These are phyloP conservation scores for Pristis pectinata DNA, from an alignment of 2,797 vertebrate species.

Conservation along the genomic window DNA sequence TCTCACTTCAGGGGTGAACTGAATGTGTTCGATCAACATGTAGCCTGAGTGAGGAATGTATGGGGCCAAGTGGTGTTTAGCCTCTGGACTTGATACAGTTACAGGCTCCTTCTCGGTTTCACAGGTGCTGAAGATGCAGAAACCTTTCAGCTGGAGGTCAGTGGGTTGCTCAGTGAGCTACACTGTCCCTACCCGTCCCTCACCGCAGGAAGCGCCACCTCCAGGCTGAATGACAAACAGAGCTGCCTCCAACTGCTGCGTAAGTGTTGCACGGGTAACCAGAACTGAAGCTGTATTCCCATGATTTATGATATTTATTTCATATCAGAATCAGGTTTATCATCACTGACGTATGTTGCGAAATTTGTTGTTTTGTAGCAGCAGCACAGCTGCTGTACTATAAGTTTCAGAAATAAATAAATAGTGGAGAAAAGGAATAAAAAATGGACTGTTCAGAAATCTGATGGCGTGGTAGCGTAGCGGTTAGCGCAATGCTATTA, in stretches of 20 bases:
- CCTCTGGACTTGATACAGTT: background rate
- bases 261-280: constrained; percentile 38
- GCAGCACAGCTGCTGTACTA: too few species aligned
- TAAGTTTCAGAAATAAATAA: too few species aligned
- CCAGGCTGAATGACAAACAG: constrained; percentile 49
- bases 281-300: too few species aligned
- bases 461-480: too few species aligned
- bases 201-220: constrained; percentile 51
- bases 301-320: too few species aligned
- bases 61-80: background rate
- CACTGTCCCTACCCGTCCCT: constrained; percentile 59
- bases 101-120: background rate
- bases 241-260: constrained; percentile 56
- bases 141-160: constrained; percentile 59
- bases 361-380: too few species aligned
- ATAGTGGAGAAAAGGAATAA: too few species aligned
- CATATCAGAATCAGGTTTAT: too few species aligned
- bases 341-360: too few species aligned
- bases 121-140: constrained; percentile 49
- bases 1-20: background rate
- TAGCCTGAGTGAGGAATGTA: background rate
- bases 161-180: constrained; percentile 57
- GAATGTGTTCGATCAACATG: too few species aligned
- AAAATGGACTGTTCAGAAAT: too few species aligned
- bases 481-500: too few species aligned